Percentiles rank a stretch among this genome's conserved stretches.
phyloP scores from a whole-genome alignment of 2,113 vertebrate genomes.

The Hucho hucho region DNA sequence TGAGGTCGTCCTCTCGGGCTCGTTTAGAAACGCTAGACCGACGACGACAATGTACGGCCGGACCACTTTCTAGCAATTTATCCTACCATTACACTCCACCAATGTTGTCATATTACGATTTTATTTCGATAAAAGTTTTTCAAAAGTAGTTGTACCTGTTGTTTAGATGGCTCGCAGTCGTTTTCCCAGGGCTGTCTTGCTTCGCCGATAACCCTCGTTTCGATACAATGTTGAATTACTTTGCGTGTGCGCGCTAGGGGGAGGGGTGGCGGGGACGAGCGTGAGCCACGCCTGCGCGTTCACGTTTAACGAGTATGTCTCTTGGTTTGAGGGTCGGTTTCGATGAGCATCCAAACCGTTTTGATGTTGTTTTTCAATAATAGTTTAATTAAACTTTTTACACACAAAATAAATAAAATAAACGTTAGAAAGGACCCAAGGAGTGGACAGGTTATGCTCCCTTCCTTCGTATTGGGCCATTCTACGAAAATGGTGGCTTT shows the following conservation, averaged over 20 bases:
- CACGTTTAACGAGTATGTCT: constrained; percentile 42
- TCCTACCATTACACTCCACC: neutral
- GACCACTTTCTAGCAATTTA: constrained; percentile 44
- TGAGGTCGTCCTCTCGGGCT: neutral
- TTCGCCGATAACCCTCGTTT: constrained; percentile 44
- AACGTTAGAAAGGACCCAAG: no score
- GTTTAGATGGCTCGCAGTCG: constrained; percentile 45
- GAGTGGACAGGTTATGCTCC: no score
- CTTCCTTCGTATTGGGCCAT: no score
- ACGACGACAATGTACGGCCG: no score
- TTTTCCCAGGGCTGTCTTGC: constrained; percentile 27
- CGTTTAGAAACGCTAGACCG: neutral
- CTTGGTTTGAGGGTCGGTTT: neutral
- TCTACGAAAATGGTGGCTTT: no score
- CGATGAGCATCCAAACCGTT: neutral
- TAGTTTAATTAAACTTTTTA: neutral
- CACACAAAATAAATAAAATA: no score
- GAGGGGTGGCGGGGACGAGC: constrained; percentile 64
- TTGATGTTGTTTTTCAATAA: neutral
- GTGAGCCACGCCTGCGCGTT: constrained; percentile 76
- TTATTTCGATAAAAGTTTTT: neutral
- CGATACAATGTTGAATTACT: constrained; percentile 67
- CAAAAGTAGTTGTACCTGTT: constrained; percentile 66
- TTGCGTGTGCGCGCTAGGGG: constrained; percentile 64
- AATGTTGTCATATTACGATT: neutral